Evolutionary conservation across 2,797 vertebrate species (phyloP).

Genomic region (Mormyrops attenuatus): DNA sequence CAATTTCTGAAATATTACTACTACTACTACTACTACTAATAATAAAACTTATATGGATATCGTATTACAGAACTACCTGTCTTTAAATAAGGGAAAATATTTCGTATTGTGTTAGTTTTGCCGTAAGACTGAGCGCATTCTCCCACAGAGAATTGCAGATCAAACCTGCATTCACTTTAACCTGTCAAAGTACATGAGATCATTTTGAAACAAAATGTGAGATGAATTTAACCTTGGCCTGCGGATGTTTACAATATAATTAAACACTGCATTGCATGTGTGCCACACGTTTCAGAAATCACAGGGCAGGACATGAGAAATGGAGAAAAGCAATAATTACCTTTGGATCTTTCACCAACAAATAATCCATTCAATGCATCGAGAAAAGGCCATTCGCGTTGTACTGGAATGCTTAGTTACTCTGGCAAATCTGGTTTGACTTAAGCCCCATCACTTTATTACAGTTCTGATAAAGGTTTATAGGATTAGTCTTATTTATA

Average conservation of each 20-base stretch:
- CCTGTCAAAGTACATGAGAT: background rate
- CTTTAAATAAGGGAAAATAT: background rate
- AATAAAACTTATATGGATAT: background rate
- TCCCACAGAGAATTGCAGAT: background rate
- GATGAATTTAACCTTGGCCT: background rate
- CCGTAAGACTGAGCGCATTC: background rate
- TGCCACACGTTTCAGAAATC: background rate
- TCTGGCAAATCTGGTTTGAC: background rate
- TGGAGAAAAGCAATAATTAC: background rate
- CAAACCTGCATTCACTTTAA: background rate
- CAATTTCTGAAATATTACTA: background rate
- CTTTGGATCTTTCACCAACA: background rate
- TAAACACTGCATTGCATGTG: background rate
- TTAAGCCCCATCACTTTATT: background rate
- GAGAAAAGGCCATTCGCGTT: background rate
- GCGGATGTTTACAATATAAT: slow-evolving; percentile 1
- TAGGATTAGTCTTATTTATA: background rate
- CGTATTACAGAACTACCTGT: background rate
- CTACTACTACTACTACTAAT: background rate
- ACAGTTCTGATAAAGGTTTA: background rate
- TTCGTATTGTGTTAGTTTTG: background rate
- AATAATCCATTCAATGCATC: background rate
- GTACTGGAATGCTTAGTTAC: background rate
- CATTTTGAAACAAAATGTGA: slow-evolving; percentile 6
- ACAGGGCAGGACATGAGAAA: background rate